Conservation (phyloP, 1,140 invertebrate genomes). For the Uloborus diversus region DNA sequence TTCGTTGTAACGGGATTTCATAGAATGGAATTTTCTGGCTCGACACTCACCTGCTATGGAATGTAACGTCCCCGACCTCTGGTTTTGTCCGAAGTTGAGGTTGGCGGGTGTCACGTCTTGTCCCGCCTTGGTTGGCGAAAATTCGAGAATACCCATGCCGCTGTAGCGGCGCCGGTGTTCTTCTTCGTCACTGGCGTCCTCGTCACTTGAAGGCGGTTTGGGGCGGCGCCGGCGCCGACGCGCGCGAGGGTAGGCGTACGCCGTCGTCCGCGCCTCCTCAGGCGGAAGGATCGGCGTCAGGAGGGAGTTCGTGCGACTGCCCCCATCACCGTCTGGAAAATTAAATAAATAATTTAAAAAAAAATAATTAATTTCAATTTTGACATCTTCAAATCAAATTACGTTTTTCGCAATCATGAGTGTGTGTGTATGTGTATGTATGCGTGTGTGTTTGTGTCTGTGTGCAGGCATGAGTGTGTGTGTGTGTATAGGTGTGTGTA, state of each 20-base stretch:
- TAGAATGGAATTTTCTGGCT: too few relatives aligned
- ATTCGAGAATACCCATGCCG: slow-evolving; percentile 74
- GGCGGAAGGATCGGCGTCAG: slow-evolving; percentile 50
- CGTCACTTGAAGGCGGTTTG: slow-evolving; percentile 49
- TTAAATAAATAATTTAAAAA: not conserved
- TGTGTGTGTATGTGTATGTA: too few relatives aligned
- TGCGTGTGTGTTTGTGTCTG: too few relatives aligned
- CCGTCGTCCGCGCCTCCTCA: slow-evolving; percentile 49
- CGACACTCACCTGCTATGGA: slow-evolving; percentile 68
- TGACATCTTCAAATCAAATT: too few relatives aligned
- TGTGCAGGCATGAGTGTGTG: too few relatives aligned
- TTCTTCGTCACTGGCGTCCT: slow-evolving; percentile 31
- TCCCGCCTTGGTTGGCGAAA: slow-evolving; percentile 87
- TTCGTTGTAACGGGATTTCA: too few relatives aligned
- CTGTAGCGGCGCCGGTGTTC: slow-evolving; percentile 61
- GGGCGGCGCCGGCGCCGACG: slow-evolving; percentile 17
- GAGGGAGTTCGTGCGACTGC: slow-evolving; percentile 46
- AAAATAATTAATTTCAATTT: too few relatives aligned
- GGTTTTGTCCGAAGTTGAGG: slow-evolving; percentile 73
- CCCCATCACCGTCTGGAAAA: slow-evolving; percentile 25
- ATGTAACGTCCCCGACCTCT: slow-evolving; percentile 67
- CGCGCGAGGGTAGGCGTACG: slow-evolving; percentile 52
- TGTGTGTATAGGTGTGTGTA: too few relatives aligned
- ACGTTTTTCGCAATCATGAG: too few relatives aligned
- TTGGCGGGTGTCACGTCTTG: slow-evolving; percentile 87